A percentile compares a stretch with the other conserved stretches of the same genome.
phyloP scores from a whole-genome alignment of 2,113 vertebrate genomes.

The Nesogale talazaci region DNA sequence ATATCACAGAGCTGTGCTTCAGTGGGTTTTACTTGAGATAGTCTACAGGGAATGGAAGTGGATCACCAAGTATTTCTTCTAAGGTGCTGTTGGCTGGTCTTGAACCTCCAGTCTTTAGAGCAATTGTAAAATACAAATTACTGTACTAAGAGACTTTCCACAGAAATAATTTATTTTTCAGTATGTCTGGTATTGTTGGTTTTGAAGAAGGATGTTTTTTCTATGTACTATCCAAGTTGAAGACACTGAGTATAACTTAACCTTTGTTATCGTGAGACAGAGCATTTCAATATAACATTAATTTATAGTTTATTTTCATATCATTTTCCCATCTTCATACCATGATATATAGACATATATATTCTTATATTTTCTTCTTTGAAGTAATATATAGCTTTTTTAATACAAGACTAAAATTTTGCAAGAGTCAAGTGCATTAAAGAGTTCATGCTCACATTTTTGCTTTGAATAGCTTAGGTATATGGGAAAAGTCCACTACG shows the following conservation, averaged over 20 bases:
- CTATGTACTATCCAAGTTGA: not conserved
- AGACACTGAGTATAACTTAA: not conserved
- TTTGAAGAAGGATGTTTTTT: not conserved
- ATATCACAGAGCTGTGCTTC: not conserved
- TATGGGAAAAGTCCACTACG: not conserved
- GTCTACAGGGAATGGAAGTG: not conserved
- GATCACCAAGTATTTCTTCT: not conserved
- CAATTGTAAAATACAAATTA: not conserved
- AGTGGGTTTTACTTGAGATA: not conserved
- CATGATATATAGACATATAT: not conserved
- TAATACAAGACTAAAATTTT: not conserved
- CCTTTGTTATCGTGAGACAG: not conserved
- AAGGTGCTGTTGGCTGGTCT: not conserved
- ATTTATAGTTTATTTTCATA: not conserved
- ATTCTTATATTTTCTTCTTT: not conserved
- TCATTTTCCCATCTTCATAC: not conserved
- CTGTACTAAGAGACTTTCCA: not conserved
- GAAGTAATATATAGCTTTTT: not conserved
- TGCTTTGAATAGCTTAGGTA: not conserved
- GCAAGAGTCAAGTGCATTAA: not conserved
- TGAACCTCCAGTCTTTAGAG: not conserved
- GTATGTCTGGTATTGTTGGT: not conserved
- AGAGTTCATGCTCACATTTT: not conserved
- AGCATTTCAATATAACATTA: not conserved
- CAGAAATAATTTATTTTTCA: not conserved